Base-by-base conservation (phyloP, 2,888 invertebrate genomes). In the Lacanobia wlatinum region DNA sequence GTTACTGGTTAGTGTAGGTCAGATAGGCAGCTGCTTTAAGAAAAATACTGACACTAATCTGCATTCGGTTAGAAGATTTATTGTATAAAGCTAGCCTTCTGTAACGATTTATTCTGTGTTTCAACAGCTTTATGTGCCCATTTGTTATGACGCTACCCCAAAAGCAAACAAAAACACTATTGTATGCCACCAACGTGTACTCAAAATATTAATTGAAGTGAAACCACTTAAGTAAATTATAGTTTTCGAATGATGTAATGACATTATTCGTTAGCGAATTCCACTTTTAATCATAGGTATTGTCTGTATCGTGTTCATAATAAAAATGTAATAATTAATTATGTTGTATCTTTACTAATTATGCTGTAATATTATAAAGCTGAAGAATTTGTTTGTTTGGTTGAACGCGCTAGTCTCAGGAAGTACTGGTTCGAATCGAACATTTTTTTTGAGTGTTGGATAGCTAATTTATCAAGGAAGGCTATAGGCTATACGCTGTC, bases 81-180 rank as follows among this genome's bases (percentile, higher is more conserved):
- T n/a, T n/a, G n/a, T n/a, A n/a, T n/a, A n/a, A n/a, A n/a, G 65
- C 1, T 2, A 58, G 56, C 16, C 23, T 76, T 73, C 68, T 50
- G 67, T 38, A 21, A 1, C 9, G 12, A 66, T 14, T n/a, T 76
- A 76, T 38, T 67, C 23, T 46, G 14, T 46, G 46, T 8, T 67
- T 28, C 6, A 23, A 43, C 14, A n/a, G 34, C 16, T 16, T 38
- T 16, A 23, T 38, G 50, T 58, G n/a, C 28, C 7, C 67, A 62
- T 46, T 58, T 52, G 62, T 55, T 62, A 65, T 62, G 48, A 59
- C n/a, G 52, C 46, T 61, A 55, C 77, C 53, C 40, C 7, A 21
- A 72, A 52, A 21, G 46, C 73, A 78, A 72, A 78, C 64, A 76
- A 70, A 70, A 64, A 46, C 76, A 48, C n/a, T 61, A 21, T 40